Evolutionary conservation across 2,113 vertebrate genomes (phyloP).

Genomic region (Onychostruthus taczanowskii): DNA sequence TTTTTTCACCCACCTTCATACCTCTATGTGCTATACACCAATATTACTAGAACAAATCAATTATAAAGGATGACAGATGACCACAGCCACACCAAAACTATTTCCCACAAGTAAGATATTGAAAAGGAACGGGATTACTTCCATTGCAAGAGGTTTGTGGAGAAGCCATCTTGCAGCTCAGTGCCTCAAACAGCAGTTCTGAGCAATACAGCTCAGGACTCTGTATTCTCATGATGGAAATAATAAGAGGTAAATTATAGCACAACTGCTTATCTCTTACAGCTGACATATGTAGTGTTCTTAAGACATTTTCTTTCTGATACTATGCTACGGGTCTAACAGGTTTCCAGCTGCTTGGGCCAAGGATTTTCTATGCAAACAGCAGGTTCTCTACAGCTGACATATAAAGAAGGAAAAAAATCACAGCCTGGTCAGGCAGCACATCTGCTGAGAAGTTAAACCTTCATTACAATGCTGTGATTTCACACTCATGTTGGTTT

Average conservation of each 20-base stretch:
- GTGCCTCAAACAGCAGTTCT: neutral
- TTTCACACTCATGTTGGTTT: neutral
- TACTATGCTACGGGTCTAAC: neutral
- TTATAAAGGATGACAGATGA: conserved; percentile 38
- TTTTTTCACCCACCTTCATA: neutral
- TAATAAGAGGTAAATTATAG: neutral
- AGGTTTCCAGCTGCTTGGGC: neutral
- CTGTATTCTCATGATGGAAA: neutral
- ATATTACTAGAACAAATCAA: conserved; percentile 40
- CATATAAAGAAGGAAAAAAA: neutral
- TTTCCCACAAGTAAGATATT: neutral
- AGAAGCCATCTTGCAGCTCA: conserved; percentile 43
- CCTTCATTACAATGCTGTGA: fast-evolving
- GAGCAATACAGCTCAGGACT: neutral
- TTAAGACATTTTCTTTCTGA: neutral
- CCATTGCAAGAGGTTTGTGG: neutral
- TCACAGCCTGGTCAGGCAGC: neutral
- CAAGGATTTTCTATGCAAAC: neutral
- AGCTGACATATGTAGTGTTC: fast-evolving
- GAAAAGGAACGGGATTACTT: conserved; percentile 4
- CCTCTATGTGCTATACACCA: neutral
- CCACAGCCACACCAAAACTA: conserved; percentile 6
- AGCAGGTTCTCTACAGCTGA: neutral
- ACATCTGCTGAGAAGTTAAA: neutral
- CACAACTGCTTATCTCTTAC: neutral